phyloP scores from a whole-genome alignment of 2,888 invertebrate genomes.

The Tetragonisca angustula region DNA sequence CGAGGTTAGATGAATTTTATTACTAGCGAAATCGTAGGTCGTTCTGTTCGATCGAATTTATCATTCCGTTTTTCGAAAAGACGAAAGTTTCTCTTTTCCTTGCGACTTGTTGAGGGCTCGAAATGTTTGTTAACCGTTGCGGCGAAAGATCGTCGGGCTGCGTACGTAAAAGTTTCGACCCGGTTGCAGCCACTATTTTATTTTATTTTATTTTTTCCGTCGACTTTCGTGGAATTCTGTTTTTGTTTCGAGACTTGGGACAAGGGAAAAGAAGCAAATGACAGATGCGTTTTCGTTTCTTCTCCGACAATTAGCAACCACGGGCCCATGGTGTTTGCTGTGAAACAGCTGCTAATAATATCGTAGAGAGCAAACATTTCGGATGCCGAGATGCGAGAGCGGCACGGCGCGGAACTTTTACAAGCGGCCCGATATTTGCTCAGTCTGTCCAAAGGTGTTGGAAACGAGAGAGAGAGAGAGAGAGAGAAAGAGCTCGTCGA shows the following conservation, averaged over 20 bases:
- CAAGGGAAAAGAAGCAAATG: not conserved
- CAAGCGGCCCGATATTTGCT: constrained; percentile 12
- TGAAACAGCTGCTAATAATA: constrained; percentile 8
- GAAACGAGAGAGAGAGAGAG: no score
- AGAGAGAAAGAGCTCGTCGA: no score
- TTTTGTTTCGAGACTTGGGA: not conserved
- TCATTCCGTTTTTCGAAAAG: no score
- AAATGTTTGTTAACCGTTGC: no score
- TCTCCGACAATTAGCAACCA: not conserved
- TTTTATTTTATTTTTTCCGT: not conserved
- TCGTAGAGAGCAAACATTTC: not conserved
- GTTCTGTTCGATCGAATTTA: no score
- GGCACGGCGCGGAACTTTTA: constrained; percentile 11
- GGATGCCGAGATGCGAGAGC: not conserved
- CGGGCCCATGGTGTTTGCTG: no score
- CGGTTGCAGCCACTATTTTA: not conserved
- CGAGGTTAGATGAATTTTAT: no score
- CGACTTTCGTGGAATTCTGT: not conserved
- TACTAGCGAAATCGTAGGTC: no score
- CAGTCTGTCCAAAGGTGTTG: not conserved
- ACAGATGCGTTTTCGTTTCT: not conserved
- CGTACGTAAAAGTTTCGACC: not conserved
- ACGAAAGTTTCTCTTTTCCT: no score
- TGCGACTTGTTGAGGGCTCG: no score
- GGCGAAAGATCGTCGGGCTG: not conserved